Evolutionary conservation across 2,797 vertebrate species (phyloP), one percentile per base, ranked within the genome.

Genomic region (Rhinatrema bivittatum): DNA sequence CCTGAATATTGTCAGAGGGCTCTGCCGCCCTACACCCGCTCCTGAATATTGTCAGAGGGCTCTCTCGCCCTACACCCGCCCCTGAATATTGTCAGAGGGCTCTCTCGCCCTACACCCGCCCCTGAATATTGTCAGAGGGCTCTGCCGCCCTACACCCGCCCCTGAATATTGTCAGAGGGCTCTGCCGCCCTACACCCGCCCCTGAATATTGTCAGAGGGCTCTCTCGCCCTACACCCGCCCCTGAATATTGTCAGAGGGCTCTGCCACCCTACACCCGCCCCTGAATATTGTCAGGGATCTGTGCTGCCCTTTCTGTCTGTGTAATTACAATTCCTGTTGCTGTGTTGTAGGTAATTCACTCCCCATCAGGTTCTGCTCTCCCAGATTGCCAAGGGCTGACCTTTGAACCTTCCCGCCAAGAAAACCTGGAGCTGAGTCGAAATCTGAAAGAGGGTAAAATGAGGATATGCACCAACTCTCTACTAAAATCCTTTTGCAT

Each of bases 361-460:
- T 75, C 68, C 1, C 74, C 70, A 1, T 0, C 43, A 2, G 21
- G 50, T 0, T 53, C 49, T 2, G 9, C 16, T 0, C 60, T 50
- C 16, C 57, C 50, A 2, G 75, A 77, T 25, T 65, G 73, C 20
- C 57, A 45, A 36, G 33, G 47, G 37, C 49, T 53, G 0, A n/a
- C 41, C 13, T 56, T 73, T 4, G 69, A 90, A 75, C 61, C 77
- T n/a, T 40, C 66, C 3, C 39, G 58, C 46, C 84, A 73, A 10
- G 85, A 91, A 23, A 86, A 79, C 55, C 62, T 81, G 36, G 88
- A 93, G 28, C 80, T 84, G 56, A 91, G 86, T 32, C 79, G 70
- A 48, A 88, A 70, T 39, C 60, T 92, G 39, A 91, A 81, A 39
- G 91, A 94, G 61, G 93, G 94, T 97, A 50, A 60, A 72, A 8